These are phyloP conservation scores for Agrilus planipennis DNA, from an alignment of 1,140 invertebrate genomes.

Conservation along the genomic window DNA sequence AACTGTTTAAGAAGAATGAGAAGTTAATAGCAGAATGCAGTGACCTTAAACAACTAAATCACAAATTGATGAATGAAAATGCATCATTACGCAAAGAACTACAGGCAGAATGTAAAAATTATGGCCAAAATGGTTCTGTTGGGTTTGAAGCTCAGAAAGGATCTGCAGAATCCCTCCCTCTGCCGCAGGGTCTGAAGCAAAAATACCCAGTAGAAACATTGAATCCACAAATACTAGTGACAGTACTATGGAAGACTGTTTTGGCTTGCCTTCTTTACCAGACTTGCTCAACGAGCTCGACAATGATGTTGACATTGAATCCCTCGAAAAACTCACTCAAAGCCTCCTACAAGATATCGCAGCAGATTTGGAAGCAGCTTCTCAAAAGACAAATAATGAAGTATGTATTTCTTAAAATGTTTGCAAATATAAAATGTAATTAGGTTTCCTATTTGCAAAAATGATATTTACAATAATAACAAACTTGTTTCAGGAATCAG, in stretches of 20 bases:
- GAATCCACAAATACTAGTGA: conserved; percentile 30
- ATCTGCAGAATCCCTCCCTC: conserved; percentile 74
- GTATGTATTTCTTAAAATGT: conserved; percentile 15
- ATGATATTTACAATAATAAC: background rate
- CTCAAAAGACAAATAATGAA: conserved; percentile 39
- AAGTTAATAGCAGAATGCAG: conserved; percentile 50
- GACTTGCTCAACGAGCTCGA: conserved; percentile 59
- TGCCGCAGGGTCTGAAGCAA: conserved; percentile 64
- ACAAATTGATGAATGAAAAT: conserved; percentile 51
- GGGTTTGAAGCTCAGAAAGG: conserved; percentile 47
- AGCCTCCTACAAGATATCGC: conserved; percentile 68
- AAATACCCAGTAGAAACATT: conserved; percentile 44
- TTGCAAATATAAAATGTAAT: conserved; percentile 3
- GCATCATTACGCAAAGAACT: conserved; percentile 42
- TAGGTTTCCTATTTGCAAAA: background rate
- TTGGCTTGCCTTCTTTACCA: conserved; percentile 66
- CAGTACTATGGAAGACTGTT: conserved; percentile 49
- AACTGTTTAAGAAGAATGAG: conserved; percentile 52
- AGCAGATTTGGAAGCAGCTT: conserved; percentile 53
- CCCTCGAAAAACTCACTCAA: conserved; percentile 65
- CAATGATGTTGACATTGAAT: conserved; percentile 50
- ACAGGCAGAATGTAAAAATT: conserved; percentile 37
- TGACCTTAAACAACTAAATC: conserved; percentile 51
- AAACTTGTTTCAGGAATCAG: conserved; percentile 27
- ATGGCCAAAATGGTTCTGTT: conserved; percentile 40